Evolutionary conservation across 2,113 vertebrate genomes (phyloP).

Genomic region (Ellobius talpinus): DNA sequence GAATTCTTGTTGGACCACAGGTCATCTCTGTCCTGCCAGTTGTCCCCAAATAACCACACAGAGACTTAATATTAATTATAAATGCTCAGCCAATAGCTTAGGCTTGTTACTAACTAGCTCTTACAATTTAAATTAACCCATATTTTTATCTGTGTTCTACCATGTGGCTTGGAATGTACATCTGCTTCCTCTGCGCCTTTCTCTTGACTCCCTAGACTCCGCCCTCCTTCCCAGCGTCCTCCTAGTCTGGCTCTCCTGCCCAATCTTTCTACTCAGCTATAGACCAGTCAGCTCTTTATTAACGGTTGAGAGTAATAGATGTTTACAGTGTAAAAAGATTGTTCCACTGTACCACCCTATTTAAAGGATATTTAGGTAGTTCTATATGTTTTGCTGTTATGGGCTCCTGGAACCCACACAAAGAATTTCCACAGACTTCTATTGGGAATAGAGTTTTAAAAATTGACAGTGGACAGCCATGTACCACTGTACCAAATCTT

Average conservation of each 20-base stretch:
- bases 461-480: background rate
- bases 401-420: background rate
- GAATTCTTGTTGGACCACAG: background rate
- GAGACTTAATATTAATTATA: background rate
- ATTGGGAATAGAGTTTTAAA: slow-evolving; percentile 26
- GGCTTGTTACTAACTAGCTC: background rate
- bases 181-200: background rate
- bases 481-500: background rate
- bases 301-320: background rate
- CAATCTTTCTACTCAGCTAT: background rate
- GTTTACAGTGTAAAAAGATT: background rate
- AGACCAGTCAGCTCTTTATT: background rate
- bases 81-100: background rate
- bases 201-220: background rate
- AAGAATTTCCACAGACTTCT: slow-evolving; percentile 11
- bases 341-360: background rate
- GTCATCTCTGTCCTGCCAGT: background rate
- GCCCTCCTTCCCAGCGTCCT: background rate
- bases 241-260: background rate
- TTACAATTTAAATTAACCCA: background rate
- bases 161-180: background rate
- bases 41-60: background rate
- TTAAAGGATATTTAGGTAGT: background rate
- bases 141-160: background rate
- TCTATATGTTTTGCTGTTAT: background rate